These are phyloP conservation scores for Bicyclus anynana DNA, from an alignment of 1,140 invertebrate genomes.

Conservation along the genomic window DNA sequence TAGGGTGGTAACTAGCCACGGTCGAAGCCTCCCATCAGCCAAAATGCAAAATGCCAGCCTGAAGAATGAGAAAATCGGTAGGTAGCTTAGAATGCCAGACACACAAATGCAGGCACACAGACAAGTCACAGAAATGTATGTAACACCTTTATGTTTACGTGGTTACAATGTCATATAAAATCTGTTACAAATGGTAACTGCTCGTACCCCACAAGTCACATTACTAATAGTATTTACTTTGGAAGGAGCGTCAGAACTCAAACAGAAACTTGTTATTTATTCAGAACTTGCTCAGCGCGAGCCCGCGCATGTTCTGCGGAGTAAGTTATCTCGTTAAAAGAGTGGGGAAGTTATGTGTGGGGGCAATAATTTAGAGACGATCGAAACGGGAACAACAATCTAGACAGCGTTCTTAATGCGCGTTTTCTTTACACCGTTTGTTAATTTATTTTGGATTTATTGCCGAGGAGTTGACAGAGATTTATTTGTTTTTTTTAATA, in stretches of 20 bases:
- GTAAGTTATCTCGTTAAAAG: slow-evolving; percentile 2
- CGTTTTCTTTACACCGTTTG: neutral
- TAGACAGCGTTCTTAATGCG: slow-evolving; percentile 1
- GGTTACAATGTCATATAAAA: no score
- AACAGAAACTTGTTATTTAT: neutral
- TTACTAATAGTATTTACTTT: neutral
- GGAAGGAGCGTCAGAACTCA: neutral
- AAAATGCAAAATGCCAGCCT: no score
- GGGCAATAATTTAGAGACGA: slow-evolving; percentile 2
- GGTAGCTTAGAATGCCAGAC: no score
- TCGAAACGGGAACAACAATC: slow-evolving; percentile 11
- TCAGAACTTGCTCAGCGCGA: neutral
- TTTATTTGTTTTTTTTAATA: no score
- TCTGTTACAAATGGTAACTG: no score
- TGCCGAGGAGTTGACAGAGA: neutral
- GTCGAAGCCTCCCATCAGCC: no score
- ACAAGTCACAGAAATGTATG: no score
- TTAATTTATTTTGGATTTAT: neutral
- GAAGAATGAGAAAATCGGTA: no score
- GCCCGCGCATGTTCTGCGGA: neutral
- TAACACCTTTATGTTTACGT: no score
- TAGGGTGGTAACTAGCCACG: no score
- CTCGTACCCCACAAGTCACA: neutral
- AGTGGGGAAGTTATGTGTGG: neutral
- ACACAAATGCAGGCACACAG: no score